Percentiles rank a stretch among this genome's conserved stretches.
phyloP scores from a whole-genome alignment of 1,140 invertebrate genomes.

The Anastatus disparis region DNA sequence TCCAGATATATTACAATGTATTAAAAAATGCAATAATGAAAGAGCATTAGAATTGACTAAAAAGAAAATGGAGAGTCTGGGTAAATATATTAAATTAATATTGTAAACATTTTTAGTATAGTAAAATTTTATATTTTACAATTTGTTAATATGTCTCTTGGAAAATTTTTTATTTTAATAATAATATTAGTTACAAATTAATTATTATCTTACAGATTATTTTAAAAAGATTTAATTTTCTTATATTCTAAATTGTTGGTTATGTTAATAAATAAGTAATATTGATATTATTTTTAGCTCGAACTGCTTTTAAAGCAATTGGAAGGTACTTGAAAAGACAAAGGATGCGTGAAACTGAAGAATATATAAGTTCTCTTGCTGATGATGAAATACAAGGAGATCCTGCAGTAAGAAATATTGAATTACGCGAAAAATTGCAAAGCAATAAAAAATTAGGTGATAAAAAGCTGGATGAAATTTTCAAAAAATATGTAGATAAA shows the following conservation, averaged over 20 bases:
- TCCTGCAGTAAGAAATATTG: constrained; percentile 65
- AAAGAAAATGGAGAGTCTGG: constrained; percentile 60
- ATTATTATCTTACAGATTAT: not conserved
- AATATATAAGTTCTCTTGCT: constrained; percentile 60
- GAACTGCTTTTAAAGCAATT: constrained; percentile 67
- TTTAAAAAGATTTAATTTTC: not conserved
- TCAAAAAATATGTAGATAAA: constrained; percentile 63
- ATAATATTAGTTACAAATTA: not conserved
- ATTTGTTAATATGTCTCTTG: not conserved
- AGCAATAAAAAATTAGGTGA: constrained; percentile 62
- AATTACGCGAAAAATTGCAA: constrained; percentile 62
- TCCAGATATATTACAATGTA: constrained; percentile 67
- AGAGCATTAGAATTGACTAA: constrained; percentile 60
- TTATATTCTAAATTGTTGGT: not conserved
- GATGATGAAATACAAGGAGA: constrained; percentile 62
- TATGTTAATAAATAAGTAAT: not conserved
- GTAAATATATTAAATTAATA: constrained; percentile 52
- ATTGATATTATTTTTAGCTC: constrained; percentile 58
- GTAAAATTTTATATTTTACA: constrained; percentile 8
- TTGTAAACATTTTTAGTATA: not conserved
- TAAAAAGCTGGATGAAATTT: constrained; percentile 64
- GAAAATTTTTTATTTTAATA: not conserved
- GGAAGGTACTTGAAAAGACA: constrained; percentile 66
- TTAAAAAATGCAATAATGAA: constrained; percentile 60
- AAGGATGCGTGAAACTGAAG: constrained; percentile 68